phyloP scores from a whole-genome alignment of 1,140 invertebrate genomes.

The Cydia pomonella region DNA sequence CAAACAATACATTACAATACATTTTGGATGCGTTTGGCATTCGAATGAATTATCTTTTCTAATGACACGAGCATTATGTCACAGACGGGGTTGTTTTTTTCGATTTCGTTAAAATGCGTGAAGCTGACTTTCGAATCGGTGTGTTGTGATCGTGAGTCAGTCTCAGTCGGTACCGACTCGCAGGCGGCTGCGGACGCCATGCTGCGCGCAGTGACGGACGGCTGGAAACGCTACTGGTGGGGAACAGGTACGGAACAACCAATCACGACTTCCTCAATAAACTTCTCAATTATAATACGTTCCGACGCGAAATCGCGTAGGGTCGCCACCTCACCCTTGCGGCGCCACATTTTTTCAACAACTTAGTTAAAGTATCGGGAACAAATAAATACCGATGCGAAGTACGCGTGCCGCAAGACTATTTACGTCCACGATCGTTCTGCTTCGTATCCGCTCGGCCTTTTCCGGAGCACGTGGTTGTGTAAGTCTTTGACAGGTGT shows the following conservation, averaged over 20 bases:
- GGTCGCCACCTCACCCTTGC: not conserved
- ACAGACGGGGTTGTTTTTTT: not conserved
- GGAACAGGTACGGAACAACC: slow-evolving; percentile 75
- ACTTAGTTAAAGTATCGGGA: slow-evolving; percentile 30
- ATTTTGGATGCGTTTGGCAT: not conserved
- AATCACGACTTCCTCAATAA: slow-evolving; percentile 67
- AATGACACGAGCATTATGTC: not conserved
- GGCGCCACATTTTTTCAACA: not conserved
- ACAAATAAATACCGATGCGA: slow-evolving; percentile 39
- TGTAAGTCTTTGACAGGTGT: slow-evolving; percentile 51
- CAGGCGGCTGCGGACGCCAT: slow-evolving; percentile 63
- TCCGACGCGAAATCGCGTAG: slow-evolving; percentile 34
- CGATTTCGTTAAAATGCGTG: not conserved
- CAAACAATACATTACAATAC: not conserved
- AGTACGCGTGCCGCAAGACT: slow-evolving; percentile 51
- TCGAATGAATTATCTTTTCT: not conserved
- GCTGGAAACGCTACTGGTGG: slow-evolving; percentile 79
- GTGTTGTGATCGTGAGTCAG: slow-evolving; percentile 50
- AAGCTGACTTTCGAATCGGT: slow-evolving; percentile 28
- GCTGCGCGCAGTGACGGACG: slow-evolving; percentile 73
- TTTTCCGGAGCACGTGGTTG: slow-evolving; percentile 64
- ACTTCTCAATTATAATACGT: slow-evolving; percentile 45
- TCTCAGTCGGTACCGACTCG: slow-evolving; percentile 69
- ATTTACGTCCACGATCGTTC: slow-evolving; percentile 65
- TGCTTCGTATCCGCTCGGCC: slow-evolving; percentile 52